Conservation (phyloP, 2,888 invertebrate species). For the Seladonia tumulorum region DNA sequence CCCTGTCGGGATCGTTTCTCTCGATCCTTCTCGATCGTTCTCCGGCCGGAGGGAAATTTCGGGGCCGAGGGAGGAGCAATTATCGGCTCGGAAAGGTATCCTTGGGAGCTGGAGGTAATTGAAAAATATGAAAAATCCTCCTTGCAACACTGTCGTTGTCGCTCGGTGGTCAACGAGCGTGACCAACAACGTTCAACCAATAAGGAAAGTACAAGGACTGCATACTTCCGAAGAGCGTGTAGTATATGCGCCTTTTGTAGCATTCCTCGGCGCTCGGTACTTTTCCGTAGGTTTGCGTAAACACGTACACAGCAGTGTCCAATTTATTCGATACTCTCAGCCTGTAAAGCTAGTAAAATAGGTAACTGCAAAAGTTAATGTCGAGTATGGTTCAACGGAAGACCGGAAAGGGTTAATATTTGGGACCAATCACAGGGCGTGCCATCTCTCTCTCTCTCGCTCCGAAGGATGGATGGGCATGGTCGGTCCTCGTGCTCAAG, state of each 20-base stretch:
- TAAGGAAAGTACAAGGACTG: background rate
- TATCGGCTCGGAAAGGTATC: background rate
- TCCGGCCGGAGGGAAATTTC: background rate
- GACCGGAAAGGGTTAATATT: background rate
- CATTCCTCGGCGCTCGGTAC: background rate
- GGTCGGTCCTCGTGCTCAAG: conserved; percentile 4
- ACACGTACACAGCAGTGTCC: background rate
- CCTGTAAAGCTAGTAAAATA: background rate
- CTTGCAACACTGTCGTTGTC: background rate
- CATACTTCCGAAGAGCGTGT: background rate
- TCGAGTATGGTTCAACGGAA: background rate
- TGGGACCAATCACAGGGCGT: background rate
- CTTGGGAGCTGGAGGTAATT: background rate
- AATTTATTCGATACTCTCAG: background rate
- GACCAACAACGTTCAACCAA: background rate
- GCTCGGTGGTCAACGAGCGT: background rate
- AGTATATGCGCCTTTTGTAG: background rate
- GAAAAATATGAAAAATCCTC: background rate
- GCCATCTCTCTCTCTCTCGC: background rate
- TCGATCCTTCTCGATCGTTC: background rate
- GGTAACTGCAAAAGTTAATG: background rate
- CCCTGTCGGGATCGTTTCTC: background rate
- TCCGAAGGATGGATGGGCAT: background rate
- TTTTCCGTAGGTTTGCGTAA: background rate
- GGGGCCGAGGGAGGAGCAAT: background rate